phyloP scores from a whole-genome alignment of 2,797 vertebrate species.

The Strix occidentalis region DNA sequence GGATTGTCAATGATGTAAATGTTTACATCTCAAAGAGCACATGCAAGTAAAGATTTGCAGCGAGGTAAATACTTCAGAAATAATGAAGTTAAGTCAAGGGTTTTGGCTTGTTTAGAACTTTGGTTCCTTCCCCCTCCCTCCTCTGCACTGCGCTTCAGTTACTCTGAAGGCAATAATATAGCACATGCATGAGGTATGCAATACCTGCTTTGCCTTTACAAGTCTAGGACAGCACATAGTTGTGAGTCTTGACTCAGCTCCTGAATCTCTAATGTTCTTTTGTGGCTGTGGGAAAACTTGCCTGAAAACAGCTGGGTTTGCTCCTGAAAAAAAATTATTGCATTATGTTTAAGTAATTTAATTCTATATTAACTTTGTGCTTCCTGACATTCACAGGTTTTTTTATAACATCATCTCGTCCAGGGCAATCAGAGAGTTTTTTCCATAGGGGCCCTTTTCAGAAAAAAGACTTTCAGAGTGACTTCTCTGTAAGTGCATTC shows the following conservation, averaged over 20 bases:
- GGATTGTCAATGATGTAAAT: neutral
- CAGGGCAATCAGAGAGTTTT: neutral
- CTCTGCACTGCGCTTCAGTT: neutral
- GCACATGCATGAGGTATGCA: neutral
- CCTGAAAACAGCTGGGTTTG: neutral
- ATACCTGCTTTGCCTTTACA: neutral
- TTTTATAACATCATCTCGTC: neutral
- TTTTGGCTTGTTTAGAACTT: neutral
- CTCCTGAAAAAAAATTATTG: neutral
- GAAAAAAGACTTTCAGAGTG: constrained; percentile 11
- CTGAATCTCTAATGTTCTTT: neutral
- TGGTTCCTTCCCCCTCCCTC: neutral
- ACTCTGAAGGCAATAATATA: rapidly evolving
- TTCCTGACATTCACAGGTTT: neutral
- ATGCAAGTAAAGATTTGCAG: neutral
- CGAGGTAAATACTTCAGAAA: neutral
- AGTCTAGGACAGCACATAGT: neutral
- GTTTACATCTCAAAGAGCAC: rapidly evolving
- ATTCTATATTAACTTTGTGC: neutral
- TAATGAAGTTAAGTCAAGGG: neutral
- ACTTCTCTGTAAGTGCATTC: neutral
- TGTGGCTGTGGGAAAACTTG: neutral
- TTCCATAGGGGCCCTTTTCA: neutral
- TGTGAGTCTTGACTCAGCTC: neutral
- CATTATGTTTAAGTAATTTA: neutral